phyloP scores from a whole-genome alignment of 2,113 vertebrate genomes.

The Phrynocephalus versicolor region DNA sequence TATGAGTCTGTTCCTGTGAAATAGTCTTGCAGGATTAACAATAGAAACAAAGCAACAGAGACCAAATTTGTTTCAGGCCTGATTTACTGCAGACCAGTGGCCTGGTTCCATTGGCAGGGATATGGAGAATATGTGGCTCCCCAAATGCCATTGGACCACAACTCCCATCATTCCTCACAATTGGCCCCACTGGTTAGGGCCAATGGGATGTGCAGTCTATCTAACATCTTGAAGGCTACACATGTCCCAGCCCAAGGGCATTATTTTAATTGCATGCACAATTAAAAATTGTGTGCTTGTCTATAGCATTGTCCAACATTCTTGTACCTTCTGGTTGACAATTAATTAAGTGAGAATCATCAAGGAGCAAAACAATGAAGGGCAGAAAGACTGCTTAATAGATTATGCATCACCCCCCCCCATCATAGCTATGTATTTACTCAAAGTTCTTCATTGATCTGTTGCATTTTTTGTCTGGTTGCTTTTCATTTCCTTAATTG shows the following conservation, averaged over 20 bases:
- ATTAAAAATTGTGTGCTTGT: neutral
- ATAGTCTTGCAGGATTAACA: neutral
- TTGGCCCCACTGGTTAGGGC: neutral
- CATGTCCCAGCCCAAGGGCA: neutral
- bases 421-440: too few relatives aligned
- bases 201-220: neutral
- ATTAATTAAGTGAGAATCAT: constrained; percentile 23
- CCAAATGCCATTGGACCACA: too few relatives aligned
- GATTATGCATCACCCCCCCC: constrained; percentile 17
- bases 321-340: neutral
- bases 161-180: neutral
- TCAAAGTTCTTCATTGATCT: constrained; percentile 20
- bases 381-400: constrained; percentile 1
- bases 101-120: too few relatives aligned
- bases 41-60: neutral
- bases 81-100: neutral
- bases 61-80: neutral
- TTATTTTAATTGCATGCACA: neutral
- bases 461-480: constrained; percentile 10
- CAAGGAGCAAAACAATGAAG: constrained; percentile 2
- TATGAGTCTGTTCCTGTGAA: neutral
- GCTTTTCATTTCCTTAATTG: constrained; percentile 39
- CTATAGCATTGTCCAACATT: neutral
- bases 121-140: too few relatives aligned
- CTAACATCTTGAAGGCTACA: neutral